Evolutionary conservation across 2,113 vertebrate species (phyloP), one percentile per base, ranked within the genome.

Genomic region (Hassar affinis): DNA sequence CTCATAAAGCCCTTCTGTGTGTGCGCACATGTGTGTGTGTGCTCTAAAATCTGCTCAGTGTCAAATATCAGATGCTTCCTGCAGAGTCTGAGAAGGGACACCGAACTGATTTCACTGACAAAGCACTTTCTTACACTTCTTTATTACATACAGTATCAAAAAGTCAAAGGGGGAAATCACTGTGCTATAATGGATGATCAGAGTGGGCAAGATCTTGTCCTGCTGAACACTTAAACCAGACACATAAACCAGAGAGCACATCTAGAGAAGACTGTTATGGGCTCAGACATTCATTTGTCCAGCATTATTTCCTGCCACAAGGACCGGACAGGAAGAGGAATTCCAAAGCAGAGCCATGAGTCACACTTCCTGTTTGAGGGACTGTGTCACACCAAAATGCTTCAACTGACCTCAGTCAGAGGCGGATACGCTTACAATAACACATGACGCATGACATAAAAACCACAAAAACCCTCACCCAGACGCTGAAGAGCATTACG

Each of bases 321-420:
- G 35, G 49, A 38, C 76, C 33, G 17, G 56, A 76, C 86, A 88
- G 91, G 85, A 86, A 87, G 69, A 80, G 66, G 82, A 90, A 81
- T 69, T 86, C 51, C 59, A 80, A 87, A 87, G 82, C 84, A 88
- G 89, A 66, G 87, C 82, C 87, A 82, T 91, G 89, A 91, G 85
- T 89, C 77, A 25, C 7, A 61, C 87, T 92, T 93, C 92, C 90
- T 90, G 81, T 45, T 56, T 79, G 61, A 82, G 59, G 68, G 79
- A 71, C 64, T 78, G 64, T 68, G 54, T 86, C 76, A 79, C 56
- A 61, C 62, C 25, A 10, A 57, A 27, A 25, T 68, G 38, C 22
- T 80, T 72, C 20, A 62, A 59, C 59, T 59, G 59, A 78, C 74
- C 84, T 61, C 78, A 79, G 75, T 51, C 47, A 81, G 45, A 51